A percentile compares a stretch with the other conserved stretches of the same genome.
Evolutionary conservation across 1,140 invertebrate species (phyloP).

Genomic region (Gonatopus flavifemur): DNA sequence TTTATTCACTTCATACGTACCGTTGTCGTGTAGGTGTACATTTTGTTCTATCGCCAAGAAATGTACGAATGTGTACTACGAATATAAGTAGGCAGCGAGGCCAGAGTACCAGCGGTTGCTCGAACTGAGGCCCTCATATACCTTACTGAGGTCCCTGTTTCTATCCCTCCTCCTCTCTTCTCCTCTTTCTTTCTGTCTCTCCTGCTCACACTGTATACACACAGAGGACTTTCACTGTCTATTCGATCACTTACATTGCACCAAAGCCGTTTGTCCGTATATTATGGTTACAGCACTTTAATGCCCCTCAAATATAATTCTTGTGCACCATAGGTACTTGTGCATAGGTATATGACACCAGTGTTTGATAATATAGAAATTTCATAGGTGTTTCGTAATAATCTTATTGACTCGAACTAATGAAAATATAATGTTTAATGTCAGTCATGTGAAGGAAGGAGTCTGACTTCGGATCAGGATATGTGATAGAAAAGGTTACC

Average conservation of each 20-base stretch:
- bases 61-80: slow-evolving; percentile 38
- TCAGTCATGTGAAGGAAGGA: too few species aligned
- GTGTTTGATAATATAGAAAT: too few species aligned
- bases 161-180: slow-evolving; percentile 31
- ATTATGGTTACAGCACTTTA: slow-evolving; percentile 47
- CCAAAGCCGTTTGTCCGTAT: slow-evolving; percentile 44
- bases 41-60: slow-evolving; percentile 28
- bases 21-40: slow-evolving; percentile 45
- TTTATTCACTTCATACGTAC: slow-evolving; percentile 42
- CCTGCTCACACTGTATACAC: too few species aligned
- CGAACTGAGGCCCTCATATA: slow-evolving; percentile 57
- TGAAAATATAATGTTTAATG: too few species aligned
- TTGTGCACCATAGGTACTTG: too few species aligned
- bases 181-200: slow-evolving; percentile 26
- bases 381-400: too few species aligned
- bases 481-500: too few species aligned
- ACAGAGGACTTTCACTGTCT: slow-evolving; percentile 56
- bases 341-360: too few species aligned
- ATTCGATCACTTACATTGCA: slow-evolving; percentile 46
- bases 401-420: too few species aligned
- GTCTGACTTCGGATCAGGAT: too few species aligned
- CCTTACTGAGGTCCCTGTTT: slow-evolving; percentile 46
- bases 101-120: slow-evolving; percentile 51
- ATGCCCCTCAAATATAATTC: slow-evolving; percentile 38
- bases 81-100: slow-evolving; percentile 52